These are phyloP conservation scores for Cylas formicarius DNA, from an alignment of 1,140 invertebrate species.

Conservation along the genomic window DNA sequence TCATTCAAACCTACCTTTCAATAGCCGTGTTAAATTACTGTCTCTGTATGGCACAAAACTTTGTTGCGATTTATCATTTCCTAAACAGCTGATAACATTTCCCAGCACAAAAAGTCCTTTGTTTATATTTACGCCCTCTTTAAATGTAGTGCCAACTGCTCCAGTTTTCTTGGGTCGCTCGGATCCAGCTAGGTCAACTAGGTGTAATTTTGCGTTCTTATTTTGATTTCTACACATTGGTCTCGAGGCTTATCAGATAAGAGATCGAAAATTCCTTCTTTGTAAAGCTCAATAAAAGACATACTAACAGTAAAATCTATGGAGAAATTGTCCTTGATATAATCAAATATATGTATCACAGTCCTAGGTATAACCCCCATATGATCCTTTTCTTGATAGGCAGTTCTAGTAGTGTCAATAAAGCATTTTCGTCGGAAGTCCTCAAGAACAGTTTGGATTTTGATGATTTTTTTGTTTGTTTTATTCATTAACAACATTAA, in stretches of 20 bases:
- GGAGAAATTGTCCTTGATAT: conserved; percentile 55
- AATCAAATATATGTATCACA: conserved; percentile 73
- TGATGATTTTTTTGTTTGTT: too few relatives aligned
- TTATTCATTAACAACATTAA: too few relatives aligned
- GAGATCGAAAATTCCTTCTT: conserved; percentile 73
- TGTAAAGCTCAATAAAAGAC: conserved; percentile 68
- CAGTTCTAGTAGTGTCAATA: too few relatives aligned
- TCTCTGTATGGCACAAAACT: conserved; percentile 81
- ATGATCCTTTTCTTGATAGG: conserved; percentile 52
- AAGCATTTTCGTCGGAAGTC: too few relatives aligned
- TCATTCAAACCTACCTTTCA: too few relatives aligned
- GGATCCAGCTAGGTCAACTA: conserved; percentile 90
- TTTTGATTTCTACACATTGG: conserved; percentile 60
- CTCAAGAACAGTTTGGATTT: too few relatives aligned
- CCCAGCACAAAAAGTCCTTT: conserved; percentile 83
- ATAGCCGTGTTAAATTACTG: conserved; percentile 82
- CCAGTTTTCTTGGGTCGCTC: conserved; percentile 89
- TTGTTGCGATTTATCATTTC: conserved; percentile 56
- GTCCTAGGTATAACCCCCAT: conserved; percentile 81
- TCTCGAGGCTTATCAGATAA: conserved; percentile 58
- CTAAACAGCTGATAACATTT: conserved; percentile 87
- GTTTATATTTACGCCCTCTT: conserved; percentile 91
- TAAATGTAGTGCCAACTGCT: conserved; percentile 84
- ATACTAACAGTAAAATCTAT: conserved; percentile 68
- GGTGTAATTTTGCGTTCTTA: conserved; percentile 72